These are phyloP conservation scores for Sorex araneus DNA, from an alignment of 2,113 vertebrate species.

Conservation along the genomic window DNA sequence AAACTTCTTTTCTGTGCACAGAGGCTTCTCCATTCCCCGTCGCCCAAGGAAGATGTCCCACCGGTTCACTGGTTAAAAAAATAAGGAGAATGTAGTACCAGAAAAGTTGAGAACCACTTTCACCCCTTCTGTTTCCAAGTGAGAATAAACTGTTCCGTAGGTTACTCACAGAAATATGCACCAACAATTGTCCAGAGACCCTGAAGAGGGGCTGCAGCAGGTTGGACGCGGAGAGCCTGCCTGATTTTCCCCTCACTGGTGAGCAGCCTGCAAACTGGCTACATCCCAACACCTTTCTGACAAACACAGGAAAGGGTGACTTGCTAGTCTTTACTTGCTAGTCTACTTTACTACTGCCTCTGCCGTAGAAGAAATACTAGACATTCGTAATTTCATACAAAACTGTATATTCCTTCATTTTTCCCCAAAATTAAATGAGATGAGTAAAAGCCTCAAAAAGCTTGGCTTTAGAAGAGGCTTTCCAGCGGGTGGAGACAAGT, in stretches of 20 bases:
- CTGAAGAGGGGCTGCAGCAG: not conserved
- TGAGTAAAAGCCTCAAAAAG: conserved; percentile 64
- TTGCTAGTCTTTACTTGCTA: not conserved
- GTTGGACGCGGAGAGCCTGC: not conserved
- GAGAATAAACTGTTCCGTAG: conserved; percentile 2
- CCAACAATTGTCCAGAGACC: conserved; percentile 9
- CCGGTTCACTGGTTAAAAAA: conserved; percentile 39
- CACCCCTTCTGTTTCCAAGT: conserved; percentile 26
- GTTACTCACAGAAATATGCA: conserved; percentile 50
- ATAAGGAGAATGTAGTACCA: not conserved
- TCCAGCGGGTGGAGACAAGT: too few species aligned
- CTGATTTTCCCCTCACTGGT: conserved; percentile 1
- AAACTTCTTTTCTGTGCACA: conserved; percentile 1
- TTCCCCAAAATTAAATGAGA: conserved; percentile 55
- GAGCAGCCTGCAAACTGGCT: conserved; percentile 36
- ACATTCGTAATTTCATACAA: conserved; percentile 56
- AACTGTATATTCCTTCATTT: conserved; percentile 63
- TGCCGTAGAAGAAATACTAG: conserved; percentile 33
- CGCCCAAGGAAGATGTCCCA: not conserved
- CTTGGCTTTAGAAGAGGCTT: conserved; percentile 48
- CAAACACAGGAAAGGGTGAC: not conserved
- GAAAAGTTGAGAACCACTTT: conserved; percentile 49
- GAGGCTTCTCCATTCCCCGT: not conserved
- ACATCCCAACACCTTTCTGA: not conserved
- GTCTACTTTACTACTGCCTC: conserved; percentile 53